A percentile compares a stretch with the other conserved stretches of the same genome.
Evolutionary conservation across 1,140 invertebrate genomes (phyloP).

Genomic region (Magallana ariakensis): DNA sequence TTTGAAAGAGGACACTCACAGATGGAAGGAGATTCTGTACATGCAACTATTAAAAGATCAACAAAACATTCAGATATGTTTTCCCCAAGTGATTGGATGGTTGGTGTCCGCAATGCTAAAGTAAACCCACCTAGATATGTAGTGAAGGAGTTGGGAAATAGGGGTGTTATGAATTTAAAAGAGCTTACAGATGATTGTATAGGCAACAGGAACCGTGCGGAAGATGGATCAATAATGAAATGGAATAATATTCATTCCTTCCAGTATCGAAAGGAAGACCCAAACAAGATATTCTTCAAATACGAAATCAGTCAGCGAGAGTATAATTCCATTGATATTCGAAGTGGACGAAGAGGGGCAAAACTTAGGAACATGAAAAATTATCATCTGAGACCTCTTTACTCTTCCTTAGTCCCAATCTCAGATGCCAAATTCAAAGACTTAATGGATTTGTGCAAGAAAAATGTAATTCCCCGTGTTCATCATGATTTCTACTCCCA

Average conservation of each 20-base stretch:
- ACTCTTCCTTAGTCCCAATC: neutral
- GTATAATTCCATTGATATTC: slow-evolving; percentile 26
- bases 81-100: neutral
- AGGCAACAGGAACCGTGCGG: slow-evolving; percentile 43
- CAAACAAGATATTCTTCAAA: slow-evolving; percentile 41
- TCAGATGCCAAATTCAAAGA: neutral
- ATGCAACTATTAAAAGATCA: slow-evolving; percentile 37
- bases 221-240: neutral
- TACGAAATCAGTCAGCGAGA: slow-evolving; percentile 31
- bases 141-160: slow-evolving; percentile 39
- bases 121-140: slow-evolving; percentile 35
- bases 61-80: slow-evolving; percentile 37
- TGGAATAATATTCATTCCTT: slow-evolving; percentile 43
- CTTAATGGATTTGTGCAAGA: neutral
- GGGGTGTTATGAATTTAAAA: slow-evolving; percentile 26
- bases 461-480: neutral
- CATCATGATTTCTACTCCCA: neutral
- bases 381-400: slow-evolving; percentile 11
- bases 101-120: slow-evolving; percentile 41
- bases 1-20: slow-evolving; percentile 51
- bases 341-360: neutral
- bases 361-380: neutral
- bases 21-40: slow-evolving; percentile 52
- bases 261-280: slow-evolving; percentile 42
- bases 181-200: neutral